These are phyloP conservation scores for Anseranas semipalmata DNA, from an alignment of 2,113 vertebrate genomes.

Conservation along the genomic window DNA sequence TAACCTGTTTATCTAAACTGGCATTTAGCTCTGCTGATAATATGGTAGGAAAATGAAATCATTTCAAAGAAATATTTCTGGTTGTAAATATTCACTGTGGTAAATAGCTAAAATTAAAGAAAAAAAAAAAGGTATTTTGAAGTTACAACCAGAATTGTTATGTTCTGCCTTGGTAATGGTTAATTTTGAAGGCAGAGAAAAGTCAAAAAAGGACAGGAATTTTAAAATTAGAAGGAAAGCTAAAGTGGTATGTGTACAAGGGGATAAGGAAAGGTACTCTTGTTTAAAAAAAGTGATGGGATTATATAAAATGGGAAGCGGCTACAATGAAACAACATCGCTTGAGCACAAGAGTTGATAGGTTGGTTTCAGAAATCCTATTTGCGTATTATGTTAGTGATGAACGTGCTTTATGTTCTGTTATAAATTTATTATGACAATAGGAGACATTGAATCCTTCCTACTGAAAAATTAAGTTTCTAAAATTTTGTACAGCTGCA, in stretches of 20 bases:
- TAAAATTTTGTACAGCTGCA: neutral
- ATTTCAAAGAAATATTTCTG: neutral
- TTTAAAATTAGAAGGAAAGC: neutral
- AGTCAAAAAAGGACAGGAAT: neutral
- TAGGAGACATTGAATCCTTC: neutral
- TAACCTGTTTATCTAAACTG: neutral
- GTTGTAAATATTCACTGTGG: neutral
- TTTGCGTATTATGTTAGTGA: neutral
- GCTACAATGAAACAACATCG: neutral
- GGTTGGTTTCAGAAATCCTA: neutral
- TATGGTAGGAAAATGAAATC: neutral
- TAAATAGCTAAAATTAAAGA: neutral
- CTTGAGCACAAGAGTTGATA: neutral
- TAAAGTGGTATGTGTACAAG: neutral
- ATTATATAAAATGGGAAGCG: neutral
- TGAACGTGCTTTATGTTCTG: neutral
- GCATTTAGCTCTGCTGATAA: neutral
- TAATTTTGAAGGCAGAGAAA: neutral
- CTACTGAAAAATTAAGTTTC: neutral
- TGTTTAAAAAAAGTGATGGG: neutral
- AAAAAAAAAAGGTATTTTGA: neutral
- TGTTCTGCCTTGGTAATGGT: neutral
- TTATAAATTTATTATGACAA: neutral
- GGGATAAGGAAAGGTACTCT: neutral
- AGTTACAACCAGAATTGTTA: neutral